Evolutionary conservation across 2,888 invertebrate species (phyloP).

Genomic region (Horisme vitalbata): DNA sequence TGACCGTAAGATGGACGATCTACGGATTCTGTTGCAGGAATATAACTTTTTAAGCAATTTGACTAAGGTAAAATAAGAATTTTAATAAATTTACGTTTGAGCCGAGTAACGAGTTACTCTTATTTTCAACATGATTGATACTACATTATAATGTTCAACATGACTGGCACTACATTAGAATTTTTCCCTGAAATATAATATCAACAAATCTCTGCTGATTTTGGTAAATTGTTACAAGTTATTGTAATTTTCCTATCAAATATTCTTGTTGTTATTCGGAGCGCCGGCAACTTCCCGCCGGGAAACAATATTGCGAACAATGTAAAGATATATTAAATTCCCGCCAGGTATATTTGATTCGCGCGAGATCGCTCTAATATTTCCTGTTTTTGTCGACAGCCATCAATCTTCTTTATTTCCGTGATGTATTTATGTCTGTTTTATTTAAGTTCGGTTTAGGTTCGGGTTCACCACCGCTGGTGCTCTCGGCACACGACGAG

Average conservation of each 20-base stretch:
- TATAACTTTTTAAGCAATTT: no score
- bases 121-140: no score
- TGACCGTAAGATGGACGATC: no score
- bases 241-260: constrained; percentile 5
- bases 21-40: no score
- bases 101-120: no score
- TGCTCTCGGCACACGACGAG: background rate
- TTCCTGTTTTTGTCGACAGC: constrained; percentile 5
- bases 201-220: background rate
- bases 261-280: background rate
- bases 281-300: background rate
- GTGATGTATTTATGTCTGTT: constrained; percentile 4
- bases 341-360: constrained; percentile 14
- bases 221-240: constrained; percentile 9
- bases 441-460: background rate
- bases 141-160: no score
- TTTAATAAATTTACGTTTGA: no score
- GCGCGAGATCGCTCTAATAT: constrained; percentile 5
- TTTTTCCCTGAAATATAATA: no score
- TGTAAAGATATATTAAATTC: constrained; percentile 9
- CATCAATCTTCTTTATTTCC: constrained; percentile 14
- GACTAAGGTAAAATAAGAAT: no score
- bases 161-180: no score
- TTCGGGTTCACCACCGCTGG: background rate
- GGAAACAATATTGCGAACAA: constrained; percentile 8